Base-by-base conservation (phyloP, 2,797 vertebrate species). In the Cygnus olor region DNA sequence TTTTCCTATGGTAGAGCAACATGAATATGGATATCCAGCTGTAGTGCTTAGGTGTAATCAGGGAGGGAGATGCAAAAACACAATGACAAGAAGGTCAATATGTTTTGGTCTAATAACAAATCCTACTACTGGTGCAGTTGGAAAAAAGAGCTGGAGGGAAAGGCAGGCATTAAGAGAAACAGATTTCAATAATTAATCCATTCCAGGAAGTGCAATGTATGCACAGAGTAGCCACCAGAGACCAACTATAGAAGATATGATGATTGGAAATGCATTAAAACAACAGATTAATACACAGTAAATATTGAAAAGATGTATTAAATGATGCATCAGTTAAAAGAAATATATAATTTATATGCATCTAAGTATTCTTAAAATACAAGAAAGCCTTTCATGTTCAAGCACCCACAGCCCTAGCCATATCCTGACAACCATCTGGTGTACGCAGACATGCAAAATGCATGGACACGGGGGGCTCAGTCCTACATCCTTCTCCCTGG, bases 21-120 rank as follows among this genome's bases (percentile, higher is more conserved):
- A 96, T 95, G 91, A 96, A 96, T 95, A 96, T 94, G 93, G 96
- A 97, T 96, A 96, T 77, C 82, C 73, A 96, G 88, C 90, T 95
- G 87, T 53, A 80, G 65, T n/a, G 63, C 65, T 88, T 61, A 81
- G 74, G 81, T 96, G 77, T 87, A 91, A 97, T 93, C 84, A 87
- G 88, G 88, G 40, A 87, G 51, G 91, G 89, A 96, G 58, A 94
- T 69, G 90, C 73, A 94, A 88, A 97, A 88, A 6, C 89, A 89
- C 69, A 90, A 72, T 71, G 58, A 86, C 92, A 95, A 95, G 84
- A 95, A 97, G 94, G 88, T 81, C 86, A 89, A 30, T 69, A 72
- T 45, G 71, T 93, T 94, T 88, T 77, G 53, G 58, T 90, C 80
- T 93, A 84, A 72, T 80, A 87, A 80, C 44, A 91, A 61, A 92